A percentile compares a stretch with the other conserved stretches of the same genome.
phyloP scores from a whole-genome alignment of 2,113 vertebrate species.

The Anarhynchus alexandrinus region DNA sequence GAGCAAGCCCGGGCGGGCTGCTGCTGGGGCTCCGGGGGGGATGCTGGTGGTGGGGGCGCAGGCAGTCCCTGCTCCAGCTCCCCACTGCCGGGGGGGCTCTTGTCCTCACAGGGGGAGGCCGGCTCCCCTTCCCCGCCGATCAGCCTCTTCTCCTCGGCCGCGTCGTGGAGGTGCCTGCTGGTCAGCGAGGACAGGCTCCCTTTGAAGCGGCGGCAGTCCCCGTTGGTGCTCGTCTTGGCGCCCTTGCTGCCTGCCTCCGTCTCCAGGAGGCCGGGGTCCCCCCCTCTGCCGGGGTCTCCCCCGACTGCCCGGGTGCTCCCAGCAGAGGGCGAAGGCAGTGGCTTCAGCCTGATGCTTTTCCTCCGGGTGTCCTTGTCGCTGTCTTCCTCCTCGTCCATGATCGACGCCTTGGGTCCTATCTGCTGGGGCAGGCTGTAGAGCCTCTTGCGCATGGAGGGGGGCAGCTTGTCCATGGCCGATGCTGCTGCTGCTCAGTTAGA shows the following conservation, averaged over 20 bases:
- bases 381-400: constrained; percentile 89
- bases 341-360: constrained; percentile 92
- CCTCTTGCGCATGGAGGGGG: constrained; percentile 97
- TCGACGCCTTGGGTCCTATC: constrained; percentile 89
- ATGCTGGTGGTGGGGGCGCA: constrained; percentile 5
- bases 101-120: constrained; percentile 81
- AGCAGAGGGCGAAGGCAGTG: constrained; percentile 83
- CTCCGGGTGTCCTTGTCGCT: constrained; percentile 88
- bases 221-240: constrained; percentile 92
- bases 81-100: constrained; percentile 73
- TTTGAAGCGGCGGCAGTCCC: constrained; percentile 93
- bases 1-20: constrained; percentile 59
- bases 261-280: constrained; percentile 24
- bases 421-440: constrained; percentile 98
- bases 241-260: constrained; percentile 78
- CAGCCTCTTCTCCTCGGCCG: constrained; percentile 89
- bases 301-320: constrained; percentile 74
- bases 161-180: constrained; percentile 88
- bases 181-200: constrained; percentile 95
- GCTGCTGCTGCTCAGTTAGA: not conserved
- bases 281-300: constrained; percentile 22
- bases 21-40: constrained; percentile 66
- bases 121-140: constrained; percentile 89
- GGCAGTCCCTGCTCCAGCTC: constrained; percentile 70
- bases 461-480: constrained; percentile 88